Evolutionary conservation across 2,797 vertebrate species (phyloP), one percentile per base, ranked within the genome.

Genomic region (Ispidina picta): DNA sequence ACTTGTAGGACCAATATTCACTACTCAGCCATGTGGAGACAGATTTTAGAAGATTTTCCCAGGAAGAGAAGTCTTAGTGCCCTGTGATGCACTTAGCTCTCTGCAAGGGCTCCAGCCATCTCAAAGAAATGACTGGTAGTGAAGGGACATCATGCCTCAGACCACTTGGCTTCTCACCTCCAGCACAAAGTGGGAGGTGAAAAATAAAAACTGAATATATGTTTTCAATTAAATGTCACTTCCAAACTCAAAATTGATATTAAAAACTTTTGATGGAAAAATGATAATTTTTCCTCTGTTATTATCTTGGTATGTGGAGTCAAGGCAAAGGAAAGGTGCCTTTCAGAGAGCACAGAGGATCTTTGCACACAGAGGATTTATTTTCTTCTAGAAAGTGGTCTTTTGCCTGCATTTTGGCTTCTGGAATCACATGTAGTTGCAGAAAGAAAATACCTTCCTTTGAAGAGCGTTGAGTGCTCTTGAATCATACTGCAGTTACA

Each of bases 391-490:
- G 13, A 85, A 68, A 46, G 23, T 82, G 43, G 31, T 25, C 71
- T 88, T 95, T 88, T 71, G 35, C 77, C 31, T 85, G 52, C 35
- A 13, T 74, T 90, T 91, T 82, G 72, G n/a, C 70, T 92, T 86
- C 81, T 85, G 69, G 80, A 74, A 37, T 55, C 65, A 63, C 55
- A 75, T 86, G 68, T 69, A 91, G 75, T 59, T 75, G 69, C 20
- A 72, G 80, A 92, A 95, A 90, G 82, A 69, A 88, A 82, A 74
- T 91, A 65, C 54, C 72, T 86, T 86, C 39, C 44, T 92, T 91
- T 91, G 39, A 90, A 56, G 93, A 94, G 80, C 59, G 46, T 86
- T 83, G 83, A 94, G 78, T 77, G 75, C 69, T 85, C 91, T 93
- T 90, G 86, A 93, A 86, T 90, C 65, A 49, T 74, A 21, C 48